These are phyloP conservation scores for Melieria omissa DNA, from an alignment of 2,888 invertebrate species.

Conservation along the genomic window DNA sequence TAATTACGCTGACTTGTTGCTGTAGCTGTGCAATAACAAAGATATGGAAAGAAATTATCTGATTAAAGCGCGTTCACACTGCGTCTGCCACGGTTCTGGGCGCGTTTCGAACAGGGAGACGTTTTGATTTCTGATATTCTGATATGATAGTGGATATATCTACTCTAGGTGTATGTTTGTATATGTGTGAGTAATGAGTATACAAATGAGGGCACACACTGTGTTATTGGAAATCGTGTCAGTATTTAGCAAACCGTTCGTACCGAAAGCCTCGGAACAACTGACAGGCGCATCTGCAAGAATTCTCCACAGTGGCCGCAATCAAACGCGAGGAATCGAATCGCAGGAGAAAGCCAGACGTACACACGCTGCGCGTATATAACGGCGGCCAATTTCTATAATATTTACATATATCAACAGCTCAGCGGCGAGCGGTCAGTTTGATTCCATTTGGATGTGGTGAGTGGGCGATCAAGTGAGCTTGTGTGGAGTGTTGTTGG, in stretches of 20 bases:
- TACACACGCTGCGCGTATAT: no score
- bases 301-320: slow-evolving; percentile 57
- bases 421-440: no score
- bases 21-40: slow-evolving; percentile 39
- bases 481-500: no score
- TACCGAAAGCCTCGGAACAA: slow-evolving; percentile 63
- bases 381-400: no score
- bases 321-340: neutral
- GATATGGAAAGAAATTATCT: slow-evolving; percentile 35
- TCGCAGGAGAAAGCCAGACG: no score
- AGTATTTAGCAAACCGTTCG: slow-evolving; percentile 54
- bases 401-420: no score
- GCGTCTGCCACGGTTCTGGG: neutral
- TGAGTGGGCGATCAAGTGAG: no score
- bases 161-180: neutral
- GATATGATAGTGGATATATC: neutral
- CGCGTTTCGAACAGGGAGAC: no score
- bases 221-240: neutral
- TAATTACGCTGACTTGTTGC: slow-evolving; percentile 38
- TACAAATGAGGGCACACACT: neutral
- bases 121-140: no score
- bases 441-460: no score
- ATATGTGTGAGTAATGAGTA: neutral
- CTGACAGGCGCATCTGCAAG: slow-evolving; percentile 56
- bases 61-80: slow-evolving; percentile 6